These are phyloP conservation scores for Eristalis intricaria DNA, from an alignment of 2,888 invertebrate genomes.

Conservation along the genomic window DNA sequence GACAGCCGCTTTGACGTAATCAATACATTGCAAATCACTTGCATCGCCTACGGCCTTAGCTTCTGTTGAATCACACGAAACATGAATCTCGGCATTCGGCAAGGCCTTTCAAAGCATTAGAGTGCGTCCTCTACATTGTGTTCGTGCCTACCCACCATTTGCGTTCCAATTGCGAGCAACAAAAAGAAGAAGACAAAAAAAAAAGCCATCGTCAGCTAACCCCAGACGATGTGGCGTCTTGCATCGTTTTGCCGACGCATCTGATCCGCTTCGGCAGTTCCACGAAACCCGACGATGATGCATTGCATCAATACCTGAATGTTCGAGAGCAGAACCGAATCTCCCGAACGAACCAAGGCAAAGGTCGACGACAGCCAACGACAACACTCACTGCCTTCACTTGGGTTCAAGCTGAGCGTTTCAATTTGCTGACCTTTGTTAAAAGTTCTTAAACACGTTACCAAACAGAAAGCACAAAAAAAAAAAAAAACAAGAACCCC, in stretches of 20 bases:
- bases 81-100: neutral
- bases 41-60: neutral
- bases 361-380: constrained; percentile 62
- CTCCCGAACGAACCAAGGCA: constrained; percentile 37
- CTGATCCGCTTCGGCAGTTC: neutral
- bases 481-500: neutral
- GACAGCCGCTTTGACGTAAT: neutral
- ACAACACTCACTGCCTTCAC: constrained; percentile 28
- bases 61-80: neutral
- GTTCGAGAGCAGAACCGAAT: neutral
- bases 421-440: constrained; percentile 17
- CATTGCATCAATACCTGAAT: neutral
- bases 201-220: neutral
- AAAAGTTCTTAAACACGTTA: constrained; percentile 11
- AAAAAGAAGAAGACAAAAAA: too few species aligned
- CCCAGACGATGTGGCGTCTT: too few species aligned
- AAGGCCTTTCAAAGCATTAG: neutral
- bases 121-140: neutral
- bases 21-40: neutral
- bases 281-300: neutral
- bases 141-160: neutral
- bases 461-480: neutral
- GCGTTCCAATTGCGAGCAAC: neutral
- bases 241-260: neutral
- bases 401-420: constrained; percentile 21